A percentile compares a stretch with the other conserved stretches of the same genome.
phyloP scores from a whole-genome alignment of 2,113 vertebrate genomes.

The Raja brachyura region DNA sequence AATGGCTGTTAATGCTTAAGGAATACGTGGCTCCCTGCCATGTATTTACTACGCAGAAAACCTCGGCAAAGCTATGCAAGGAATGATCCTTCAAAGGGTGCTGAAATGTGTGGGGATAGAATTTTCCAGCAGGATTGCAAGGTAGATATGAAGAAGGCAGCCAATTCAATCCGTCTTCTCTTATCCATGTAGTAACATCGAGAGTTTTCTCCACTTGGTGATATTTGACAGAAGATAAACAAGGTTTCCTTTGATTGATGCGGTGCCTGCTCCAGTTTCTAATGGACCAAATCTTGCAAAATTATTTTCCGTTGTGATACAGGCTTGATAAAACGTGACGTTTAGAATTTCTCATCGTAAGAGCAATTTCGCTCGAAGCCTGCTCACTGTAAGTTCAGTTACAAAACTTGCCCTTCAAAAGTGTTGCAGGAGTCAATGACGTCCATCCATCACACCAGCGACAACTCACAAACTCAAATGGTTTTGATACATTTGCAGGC shows the following conservation, averaged over 20 bases:
- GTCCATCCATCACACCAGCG: neutral
- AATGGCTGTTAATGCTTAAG: neutral
- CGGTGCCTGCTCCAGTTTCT: neutral
- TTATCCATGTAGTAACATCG: neutral
- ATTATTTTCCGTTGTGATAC: neutral
- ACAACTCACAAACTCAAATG: neutral
- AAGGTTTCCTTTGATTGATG: neutral
- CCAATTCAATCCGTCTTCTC: neutral
- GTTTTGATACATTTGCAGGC: neutral
- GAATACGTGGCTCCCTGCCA: neutral
- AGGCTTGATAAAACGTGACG: neutral
- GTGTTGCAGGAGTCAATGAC: slow-evolving; percentile 13
- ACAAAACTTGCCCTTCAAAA: slow-evolving; percentile 24
- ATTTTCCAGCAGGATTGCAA: neutral
- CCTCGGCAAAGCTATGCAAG: neutral
- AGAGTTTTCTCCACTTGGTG: neutral
- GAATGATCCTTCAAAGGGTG: slow-evolving; percentile 5
- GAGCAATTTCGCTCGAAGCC: neutral
- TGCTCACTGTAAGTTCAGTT: neutral
- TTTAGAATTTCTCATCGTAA: neutral
- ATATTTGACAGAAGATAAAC: neutral
- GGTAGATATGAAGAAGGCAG: neutral
- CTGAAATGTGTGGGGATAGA: neutral
- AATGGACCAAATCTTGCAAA: slow-evolving; percentile 8
- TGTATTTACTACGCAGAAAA: neutral